phyloP scores from a whole-genome alignment of 2,888 invertebrate species.

The Schizotus pectinicornis region DNA sequence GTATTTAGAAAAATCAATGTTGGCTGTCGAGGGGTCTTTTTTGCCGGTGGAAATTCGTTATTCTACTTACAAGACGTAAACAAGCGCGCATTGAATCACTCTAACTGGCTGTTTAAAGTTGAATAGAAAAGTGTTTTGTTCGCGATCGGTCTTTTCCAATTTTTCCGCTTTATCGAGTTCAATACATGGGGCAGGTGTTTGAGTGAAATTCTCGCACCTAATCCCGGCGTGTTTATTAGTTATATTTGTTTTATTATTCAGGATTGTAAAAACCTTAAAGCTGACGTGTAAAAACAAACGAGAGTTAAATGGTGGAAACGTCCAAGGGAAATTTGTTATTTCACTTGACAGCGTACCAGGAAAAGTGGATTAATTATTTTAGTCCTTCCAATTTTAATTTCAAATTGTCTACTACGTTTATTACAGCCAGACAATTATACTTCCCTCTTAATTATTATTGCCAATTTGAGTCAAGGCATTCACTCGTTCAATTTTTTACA shows the following conservation, averaged over 20 bases:
- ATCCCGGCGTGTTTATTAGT: constrained; percentile 2
- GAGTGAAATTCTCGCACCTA: neutral
- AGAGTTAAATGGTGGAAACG: constrained; percentile 28
- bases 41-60: too few relatives aligned
- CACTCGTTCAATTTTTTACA: neutral
- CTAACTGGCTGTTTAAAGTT: too few relatives aligned
- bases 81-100: too few relatives aligned
- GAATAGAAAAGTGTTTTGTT: too few relatives aligned
- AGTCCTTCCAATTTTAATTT: constrained; percentile 28
- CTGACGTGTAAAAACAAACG: constrained; percentile 23
- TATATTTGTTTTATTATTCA: constrained; percentile 8
- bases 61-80: too few relatives aligned
- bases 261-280: constrained; percentile 8
- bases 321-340: constrained; percentile 30
- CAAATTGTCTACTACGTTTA: constrained; percentile 30
- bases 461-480: constrained; percentile 12
- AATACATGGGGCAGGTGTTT: constrained; percentile 1
- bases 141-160: too few relatives aligned
- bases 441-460: constrained; percentile 25
- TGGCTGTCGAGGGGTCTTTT: too few relatives aligned
- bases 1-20: too few relatives aligned
- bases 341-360: constrained; percentile 23
- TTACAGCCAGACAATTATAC: constrained; percentile 25
- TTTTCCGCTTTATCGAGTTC: neutral
- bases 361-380: constrained; percentile 30